Evolutionary conservation across 1,140 invertebrate species (phyloP), one percentile per base, ranked within the genome.

Genomic region (Pachyrhynchus sulphureomaculatus): DNA sequence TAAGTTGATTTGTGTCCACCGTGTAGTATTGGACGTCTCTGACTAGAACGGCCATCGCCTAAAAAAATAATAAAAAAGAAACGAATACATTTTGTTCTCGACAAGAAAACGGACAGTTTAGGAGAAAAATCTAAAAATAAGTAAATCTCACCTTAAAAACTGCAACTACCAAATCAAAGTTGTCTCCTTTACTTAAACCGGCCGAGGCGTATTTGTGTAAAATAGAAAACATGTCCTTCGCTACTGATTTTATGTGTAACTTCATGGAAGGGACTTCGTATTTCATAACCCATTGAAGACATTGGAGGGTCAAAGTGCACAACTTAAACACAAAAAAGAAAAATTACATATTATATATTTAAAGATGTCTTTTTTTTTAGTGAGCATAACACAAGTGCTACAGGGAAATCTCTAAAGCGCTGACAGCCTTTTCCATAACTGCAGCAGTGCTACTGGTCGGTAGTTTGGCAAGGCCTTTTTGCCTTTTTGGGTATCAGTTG

Each of bases 141-240:
- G 4, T 6, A 21, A 33, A 58, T 62, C 53, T 75, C 78, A 90
- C 88, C 83, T 97, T 98, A 68, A 97, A 98, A 41, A 91, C 85
- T 64, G 88, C 86, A 47, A 89, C 84, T 6, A 96, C 90, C 55
- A 98, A 80, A 77, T 96, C 89, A 53, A 89, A 88, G 74, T 95
- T 95, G 69, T 95, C 92, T 70, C 89, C 88, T 71, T 86, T 86
- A 41, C 87, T 89, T 4, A 91, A 83, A 32, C 89, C 92, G 42
- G 88, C 85, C 0, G 87, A 86, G 0, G 91, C 90, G 75, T 96
- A 97, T 75, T 96, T 96, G 67, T 95, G 90, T 0, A 98, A 77
- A 49, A 97, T 87, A 12, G 82, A 75, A 75, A 98, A 97, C 49
- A 98, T 83, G 3, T 83, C 83, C 9, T 80, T 78, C 1, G 88